A percentile compares a stretch with the other conserved stretches of the same genome.
Conservation (phyloP, 1,140 invertebrate genomes). For the Armadillidium nasatum region DNA sequence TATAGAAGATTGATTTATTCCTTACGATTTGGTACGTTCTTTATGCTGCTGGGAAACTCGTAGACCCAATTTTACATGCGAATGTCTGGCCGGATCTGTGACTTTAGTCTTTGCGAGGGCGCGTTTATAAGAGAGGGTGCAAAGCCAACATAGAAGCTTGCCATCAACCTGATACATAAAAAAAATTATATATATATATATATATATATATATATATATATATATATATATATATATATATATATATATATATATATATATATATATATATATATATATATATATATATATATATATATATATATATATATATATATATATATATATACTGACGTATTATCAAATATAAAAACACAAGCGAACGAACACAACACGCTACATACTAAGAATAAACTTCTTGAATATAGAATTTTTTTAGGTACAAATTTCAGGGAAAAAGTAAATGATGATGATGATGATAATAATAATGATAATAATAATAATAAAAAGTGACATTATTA, state of each 20-base stretch:
- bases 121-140: constrained; percentile 87
- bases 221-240: no score
- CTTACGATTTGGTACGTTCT: constrained; percentile 37
- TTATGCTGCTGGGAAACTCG: constrained; percentile 33
- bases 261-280: no score
- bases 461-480: no score
- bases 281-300: constrained; percentile 16
- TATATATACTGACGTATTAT: background rate
- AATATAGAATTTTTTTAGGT: background rate
- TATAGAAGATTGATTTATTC: background rate
- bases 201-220: background rate
- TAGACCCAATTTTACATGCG: constrained; percentile 57
- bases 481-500: no score
- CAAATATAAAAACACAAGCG: no score
- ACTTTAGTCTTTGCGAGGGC: constrained; percentile 88
- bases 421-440: background rate
- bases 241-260: no score
- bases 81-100: constrained; percentile 65
- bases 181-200: no score
- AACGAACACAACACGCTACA: no score
- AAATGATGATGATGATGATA: no score
- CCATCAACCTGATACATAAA: constrained; percentile 74
- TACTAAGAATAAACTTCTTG: background rate
- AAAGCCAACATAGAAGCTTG: constrained; percentile 91
- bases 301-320: constrained; percentile 16